A percentile compares a stretch with the other conserved stretches of the same genome.
Evolutionary conservation across 2,797 vertebrate genomes (phyloP).

Genomic region (Manis crassicaudata): DNA sequence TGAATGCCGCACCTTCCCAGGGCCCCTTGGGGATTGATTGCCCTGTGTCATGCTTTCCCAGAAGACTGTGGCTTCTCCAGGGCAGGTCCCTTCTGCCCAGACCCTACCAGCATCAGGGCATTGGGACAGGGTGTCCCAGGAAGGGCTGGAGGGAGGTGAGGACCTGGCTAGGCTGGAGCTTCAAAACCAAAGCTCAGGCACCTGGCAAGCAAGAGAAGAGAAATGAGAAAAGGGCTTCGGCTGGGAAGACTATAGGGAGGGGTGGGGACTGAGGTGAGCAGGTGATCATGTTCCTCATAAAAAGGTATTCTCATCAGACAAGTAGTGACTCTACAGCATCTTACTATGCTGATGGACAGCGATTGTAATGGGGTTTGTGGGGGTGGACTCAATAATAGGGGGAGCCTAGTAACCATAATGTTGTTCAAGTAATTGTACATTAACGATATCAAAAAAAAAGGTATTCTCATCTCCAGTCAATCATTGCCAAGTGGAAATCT

Average conservation of each 20-base stretch:
- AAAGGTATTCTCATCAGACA: no score
- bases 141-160: background rate
- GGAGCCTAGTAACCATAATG: no score
- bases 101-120: background rate
- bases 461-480: background rate
- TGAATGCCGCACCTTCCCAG: fast-evolving
- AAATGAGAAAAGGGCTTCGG: no score
- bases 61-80: background rate
- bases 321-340: no score
- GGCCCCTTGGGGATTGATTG: fast-evolving
- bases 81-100: background rate
- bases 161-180: background rate
- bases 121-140: background rate
- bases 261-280: background rate
- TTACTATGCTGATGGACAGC: no score
- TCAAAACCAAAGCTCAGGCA: background rate
- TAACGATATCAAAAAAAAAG: no score
- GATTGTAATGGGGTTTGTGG: no score
- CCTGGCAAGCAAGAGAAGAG: background rate
- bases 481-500: background rate
- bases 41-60: background rate
- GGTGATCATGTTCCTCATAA: fast-evolving
- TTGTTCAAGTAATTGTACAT: no score
- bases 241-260: background rate
- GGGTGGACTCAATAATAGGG: no score